Conservation (phyloP, 2,113 vertebrate species). For the Pomatostomus ruficeps region DNA sequence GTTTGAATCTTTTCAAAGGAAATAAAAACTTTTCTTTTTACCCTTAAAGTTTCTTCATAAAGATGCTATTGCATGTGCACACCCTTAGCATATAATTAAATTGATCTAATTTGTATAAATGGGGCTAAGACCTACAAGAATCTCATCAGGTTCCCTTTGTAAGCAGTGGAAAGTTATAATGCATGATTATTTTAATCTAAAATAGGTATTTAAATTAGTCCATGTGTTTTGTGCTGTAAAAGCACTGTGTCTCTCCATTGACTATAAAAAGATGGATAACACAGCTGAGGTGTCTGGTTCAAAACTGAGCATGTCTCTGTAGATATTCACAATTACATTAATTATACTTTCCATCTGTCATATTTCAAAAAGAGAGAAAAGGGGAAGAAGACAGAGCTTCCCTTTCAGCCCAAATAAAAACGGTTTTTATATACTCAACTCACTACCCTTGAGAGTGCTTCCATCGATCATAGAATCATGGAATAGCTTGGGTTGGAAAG, state of each 20-base stretch:
- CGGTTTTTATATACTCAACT: not conserved
- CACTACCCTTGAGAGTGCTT: not conserved
- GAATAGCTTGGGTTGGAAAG: not conserved
- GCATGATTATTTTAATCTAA: not conserved
- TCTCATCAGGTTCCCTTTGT: not conserved
- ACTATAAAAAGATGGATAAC: not conserved
- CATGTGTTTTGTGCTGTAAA: not conserved
- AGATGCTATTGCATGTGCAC: not conserved
- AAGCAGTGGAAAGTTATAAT: not conserved
- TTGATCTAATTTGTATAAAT: not conserved
- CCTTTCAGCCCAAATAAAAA: not conserved
- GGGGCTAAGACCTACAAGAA: not conserved
- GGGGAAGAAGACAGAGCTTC: not conserved
- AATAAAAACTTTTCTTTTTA: not conserved
- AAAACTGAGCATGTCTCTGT: not conserved
- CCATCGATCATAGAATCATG: not conserved
- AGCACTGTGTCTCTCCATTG: not conserved
- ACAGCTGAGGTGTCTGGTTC: not conserved
- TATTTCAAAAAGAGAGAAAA: not conserved
- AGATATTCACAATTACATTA: not conserved
- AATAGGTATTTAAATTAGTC: not conserved
- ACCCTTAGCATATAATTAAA: not conserved
- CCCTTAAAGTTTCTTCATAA: not conserved
- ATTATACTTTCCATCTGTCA: not conserved
- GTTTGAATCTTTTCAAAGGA: not conserved